Evolutionary conservation across 2,113 vertebrate species (phyloP), one percentile per base, ranked within the genome.

Genomic region (Paedocypris sp.): DNA sequence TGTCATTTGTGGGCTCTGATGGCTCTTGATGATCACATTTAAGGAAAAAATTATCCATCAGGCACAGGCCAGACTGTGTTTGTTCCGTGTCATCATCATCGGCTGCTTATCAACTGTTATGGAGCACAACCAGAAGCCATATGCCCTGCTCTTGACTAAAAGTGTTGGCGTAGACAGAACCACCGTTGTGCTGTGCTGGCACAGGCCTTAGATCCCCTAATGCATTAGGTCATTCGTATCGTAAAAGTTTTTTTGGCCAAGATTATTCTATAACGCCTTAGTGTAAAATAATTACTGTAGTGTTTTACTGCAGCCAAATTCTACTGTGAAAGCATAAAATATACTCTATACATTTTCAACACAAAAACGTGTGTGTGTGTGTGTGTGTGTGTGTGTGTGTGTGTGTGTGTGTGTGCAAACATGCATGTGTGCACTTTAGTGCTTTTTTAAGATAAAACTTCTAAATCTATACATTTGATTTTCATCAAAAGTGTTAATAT

Each of bases 111-210:
- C 26, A 43, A 32, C 25, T 58, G 32, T 43, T 20, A 43, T 11
- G 26, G 18, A 5, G 10, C 11, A 36, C 50, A 36, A 15, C 28
- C n/a, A 20, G 38, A 31, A 57, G 39, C 4, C 26, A 31, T 43
- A 57, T 22, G 39, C 53, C 7, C 16, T 43, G 36, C 54, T 58
- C 11, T 58, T 43, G 39, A 20, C 26, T 56, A 19, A 43, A 45
- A 58, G 38, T 58, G 54, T 43, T 31, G 29, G 38, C 54, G 25
- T 43, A 13, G 26, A 57, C 36, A 43, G 26, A 31, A 20, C 11
- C 8, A 28, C 11, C 5, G 26, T 43, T 43, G 10, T 57, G 53
- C 26, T 42, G 54, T 45, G 39, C 26, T 43, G 13, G 54, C 54
- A 58, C 28, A 58, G 19, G 39, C 16, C 4, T 8, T 12, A 43